phyloP scores from a whole-genome alignment of 2,797 vertebrate species.

The Platalea minor region DNA sequence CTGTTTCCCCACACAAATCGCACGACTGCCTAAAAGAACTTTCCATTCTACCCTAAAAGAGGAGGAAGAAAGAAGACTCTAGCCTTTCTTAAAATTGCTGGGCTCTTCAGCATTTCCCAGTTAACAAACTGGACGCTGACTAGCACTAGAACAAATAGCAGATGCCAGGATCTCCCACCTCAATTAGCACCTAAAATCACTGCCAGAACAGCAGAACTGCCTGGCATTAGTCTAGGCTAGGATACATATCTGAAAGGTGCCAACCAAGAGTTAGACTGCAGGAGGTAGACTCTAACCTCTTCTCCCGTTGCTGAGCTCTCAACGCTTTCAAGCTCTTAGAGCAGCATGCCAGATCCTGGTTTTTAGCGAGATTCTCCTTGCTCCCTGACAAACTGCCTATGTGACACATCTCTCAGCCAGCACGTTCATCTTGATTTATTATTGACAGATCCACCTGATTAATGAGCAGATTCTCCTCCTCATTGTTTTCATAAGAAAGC shows the following conservation, averaged over 20 bases:
- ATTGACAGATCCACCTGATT: constrained; percentile 31
- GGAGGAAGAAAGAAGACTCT: background rate
- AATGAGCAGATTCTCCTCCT: background rate
- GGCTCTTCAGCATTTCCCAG: background rate
- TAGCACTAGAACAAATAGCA: background rate
- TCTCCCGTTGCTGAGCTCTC: background rate
- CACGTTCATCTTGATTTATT: background rate
- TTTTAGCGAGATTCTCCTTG: background rate
- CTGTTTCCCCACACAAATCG: background rate
- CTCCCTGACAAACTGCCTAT: background rate
- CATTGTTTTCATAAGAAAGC: background rate
- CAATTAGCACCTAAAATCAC: background rate
- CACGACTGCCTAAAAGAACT: background rate
- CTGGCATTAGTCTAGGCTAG: background rate
- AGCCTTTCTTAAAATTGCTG: background rate
- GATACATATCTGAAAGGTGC: background rate
- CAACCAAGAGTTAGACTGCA: background rate
- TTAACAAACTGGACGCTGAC: background rate
- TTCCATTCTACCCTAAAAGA: background rate
- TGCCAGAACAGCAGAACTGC: background rate
- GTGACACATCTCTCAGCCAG: background rate
- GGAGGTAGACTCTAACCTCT: background rate
- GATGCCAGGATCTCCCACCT: background rate
- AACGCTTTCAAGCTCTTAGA: background rate
- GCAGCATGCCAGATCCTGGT: background rate